Base-by-base conservation (phyloP, 2,113 vertebrate genomes). In the Onychorhynchus coronatus region DNA sequence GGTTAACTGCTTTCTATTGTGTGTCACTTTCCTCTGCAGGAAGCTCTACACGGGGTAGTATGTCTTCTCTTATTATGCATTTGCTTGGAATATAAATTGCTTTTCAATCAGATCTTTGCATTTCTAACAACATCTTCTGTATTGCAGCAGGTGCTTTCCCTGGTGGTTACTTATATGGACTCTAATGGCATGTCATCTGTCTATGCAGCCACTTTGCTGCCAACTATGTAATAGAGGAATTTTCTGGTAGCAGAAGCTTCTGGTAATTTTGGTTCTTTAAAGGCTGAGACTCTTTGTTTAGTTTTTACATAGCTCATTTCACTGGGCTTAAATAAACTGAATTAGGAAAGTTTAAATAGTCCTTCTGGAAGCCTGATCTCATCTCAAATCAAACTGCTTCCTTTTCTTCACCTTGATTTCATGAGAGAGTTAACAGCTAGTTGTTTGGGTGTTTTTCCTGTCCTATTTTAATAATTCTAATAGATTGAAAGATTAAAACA, bases 151-250 rank as follows among this genome's bases (percentile, higher is more conserved):
- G 96, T 96, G 96, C 96, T 94, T 96, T 96, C 96, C 96, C 96
- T 92, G 47, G 96, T 16, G 94, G 91, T 95, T 96, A 91, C 95
- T 96, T 96, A 93, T 91, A 58, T 70, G 91, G 88, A 87, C 80
- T 97, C 91, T 96, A 96, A 96, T 95, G 93, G 92, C 91, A 85
- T 79, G 88, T 97, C 96, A 97, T 96, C 93, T 97, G 95, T 96
- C 83, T 97, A 13, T 79, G 89, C 88, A 95, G 61, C 73, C 93
- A 92, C 83, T 93, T 96, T 3, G 8, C 92, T 97, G 96, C 96
- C 96, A 97, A 95, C 91, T 87, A 87, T 85, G 86, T 93, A 95
- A 96, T 87, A 94, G 88, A 96, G 86, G 89, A 95, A 91, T 96
- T 95, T 96, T 95, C 89, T 87, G 73, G 83, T 58, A 75, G 74